Conservation (phyloP, 2,113 vertebrate species). For the Romanogobio albipinnatus region DNA sequence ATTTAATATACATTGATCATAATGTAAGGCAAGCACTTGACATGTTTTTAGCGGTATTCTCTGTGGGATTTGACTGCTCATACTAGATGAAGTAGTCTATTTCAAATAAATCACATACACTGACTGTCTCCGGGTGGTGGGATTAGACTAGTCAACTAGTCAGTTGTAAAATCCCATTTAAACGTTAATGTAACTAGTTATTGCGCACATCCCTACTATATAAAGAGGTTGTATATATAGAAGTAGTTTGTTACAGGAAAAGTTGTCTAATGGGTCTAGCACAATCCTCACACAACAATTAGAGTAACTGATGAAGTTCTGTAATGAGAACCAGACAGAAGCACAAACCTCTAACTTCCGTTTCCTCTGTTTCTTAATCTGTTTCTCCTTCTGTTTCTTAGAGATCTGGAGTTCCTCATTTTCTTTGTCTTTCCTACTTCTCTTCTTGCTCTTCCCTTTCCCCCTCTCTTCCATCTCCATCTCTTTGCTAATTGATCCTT, state of each 20-base stretch:
- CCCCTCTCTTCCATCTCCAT: conserved; percentile 58
- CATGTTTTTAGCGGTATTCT: too few species aligned
- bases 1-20: too few species aligned
- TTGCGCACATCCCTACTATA: too few species aligned
- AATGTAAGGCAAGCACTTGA: too few species aligned
- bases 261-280: neutral
- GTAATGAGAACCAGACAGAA: neutral
- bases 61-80: too few species aligned
- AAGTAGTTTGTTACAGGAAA: neutral
- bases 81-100: too few species aligned
- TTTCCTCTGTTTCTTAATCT: conserved; percentile 72
- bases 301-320: neutral
- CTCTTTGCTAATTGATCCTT: conserved; percentile 59
- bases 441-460: conserved; percentile 71
- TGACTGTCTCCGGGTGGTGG: too few species aligned
- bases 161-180: too few species aligned
- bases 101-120: too few species aligned
- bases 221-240: neutral
- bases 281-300: neutral
- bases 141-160: too few species aligned
- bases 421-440: conserved; percentile 75
- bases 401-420: conserved; percentile 66
- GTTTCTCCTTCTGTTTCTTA: conserved; percentile 71
- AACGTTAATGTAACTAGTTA: too few species aligned
- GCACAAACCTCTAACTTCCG: conserved; percentile 71